These are phyloP conservation scores for Melanotaenia nigrans DNA, from an alignment of 2,797 vertebrate genomes.

Conservation along the genomic window DNA sequence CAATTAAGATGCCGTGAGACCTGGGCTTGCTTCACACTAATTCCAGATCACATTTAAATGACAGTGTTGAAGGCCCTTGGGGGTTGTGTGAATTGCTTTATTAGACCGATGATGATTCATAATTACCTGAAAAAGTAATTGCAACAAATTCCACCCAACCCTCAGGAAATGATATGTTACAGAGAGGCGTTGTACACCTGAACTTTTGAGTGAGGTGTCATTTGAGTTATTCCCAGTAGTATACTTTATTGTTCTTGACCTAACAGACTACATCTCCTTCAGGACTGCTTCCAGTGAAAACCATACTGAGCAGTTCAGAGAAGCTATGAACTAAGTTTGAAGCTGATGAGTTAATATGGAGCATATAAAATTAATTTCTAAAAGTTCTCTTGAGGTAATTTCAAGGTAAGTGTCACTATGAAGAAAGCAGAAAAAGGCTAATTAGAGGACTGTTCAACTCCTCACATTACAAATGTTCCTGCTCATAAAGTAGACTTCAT, in stretches of 20 bases:
- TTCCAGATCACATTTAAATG: constrained; percentile 59
- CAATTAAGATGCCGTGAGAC: constrained; percentile 75
- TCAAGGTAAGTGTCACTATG: no score
- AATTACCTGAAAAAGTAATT: constrained; percentile 73
- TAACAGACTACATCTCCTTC: no score
- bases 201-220: constrained; percentile 9
- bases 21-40: constrained; percentile 58
- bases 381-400: no score
- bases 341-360: background rate
- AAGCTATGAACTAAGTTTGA: background rate
- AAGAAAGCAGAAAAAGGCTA: no score
- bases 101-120: constrained; percentile 65
- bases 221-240: constrained; percentile 1
- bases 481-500: no score
- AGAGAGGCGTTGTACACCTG: constrained; percentile 25
- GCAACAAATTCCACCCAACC: constrained; percentile 69
- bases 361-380: background rate
- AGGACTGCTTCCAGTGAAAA: no score
- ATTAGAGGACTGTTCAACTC: no score
- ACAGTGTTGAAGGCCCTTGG: constrained; percentile 47
- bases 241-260: no score
- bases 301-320: background rate
- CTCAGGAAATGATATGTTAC: constrained; percentile 36
- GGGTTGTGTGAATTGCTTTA: constrained; percentile 62
- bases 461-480: no score